These are phyloP conservation scores for Poeciliopsis turneri DNA, from an alignment of 2,797 vertebrate genomes.

Conservation along the genomic window DNA sequence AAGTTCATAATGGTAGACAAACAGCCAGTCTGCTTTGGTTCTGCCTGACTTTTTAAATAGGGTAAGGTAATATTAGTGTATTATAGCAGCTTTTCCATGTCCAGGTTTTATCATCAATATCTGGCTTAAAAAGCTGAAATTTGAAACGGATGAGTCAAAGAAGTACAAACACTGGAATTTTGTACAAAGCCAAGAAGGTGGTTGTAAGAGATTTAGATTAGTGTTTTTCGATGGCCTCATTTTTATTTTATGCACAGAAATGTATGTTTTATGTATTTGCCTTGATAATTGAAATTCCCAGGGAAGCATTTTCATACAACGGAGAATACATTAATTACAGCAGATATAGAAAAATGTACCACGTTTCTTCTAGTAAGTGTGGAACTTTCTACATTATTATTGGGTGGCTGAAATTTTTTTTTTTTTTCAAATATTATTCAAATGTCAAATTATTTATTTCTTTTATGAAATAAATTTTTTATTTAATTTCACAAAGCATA, in stretches of 20 bases:
- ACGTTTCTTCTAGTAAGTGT: not conserved
- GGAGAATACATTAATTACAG: not conserved
- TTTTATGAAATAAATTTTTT: constrained; percentile 7
- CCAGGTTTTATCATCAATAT: constrained; percentile 4
- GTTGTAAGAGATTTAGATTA: constrained; percentile 24
- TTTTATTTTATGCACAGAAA: constrained; percentile 19
- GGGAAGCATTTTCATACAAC: constrained; percentile 14
- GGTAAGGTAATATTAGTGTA: constrained; percentile 4
- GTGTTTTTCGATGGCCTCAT: constrained; percentile 12
- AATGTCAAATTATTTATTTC: constrained; percentile 4
- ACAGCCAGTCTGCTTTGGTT: constrained; percentile 15
- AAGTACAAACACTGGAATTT: constrained; percentile 58
- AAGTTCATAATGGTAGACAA: constrained; percentile 33
- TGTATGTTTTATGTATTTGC: not conserved
- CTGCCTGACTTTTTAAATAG: constrained; percentile 13
- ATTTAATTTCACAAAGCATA: not conserved
- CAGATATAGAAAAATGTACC: not conserved
- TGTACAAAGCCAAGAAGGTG: constrained; percentile 15
- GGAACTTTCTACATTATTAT: not conserved
- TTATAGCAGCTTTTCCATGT: constrained; percentile 8
- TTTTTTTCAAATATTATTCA: not conserved
- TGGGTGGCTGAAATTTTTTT: not conserved
- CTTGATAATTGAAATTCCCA: constrained; percentile 31
- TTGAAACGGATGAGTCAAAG: constrained; percentile 3
- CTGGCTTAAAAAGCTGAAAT: constrained; percentile 11